Percentiles rank a stretch among this genome's conserved stretches.
Evolutionary conservation across 2,797 vertebrate species (phyloP).

Genomic region (Natrix natrix): DNA sequence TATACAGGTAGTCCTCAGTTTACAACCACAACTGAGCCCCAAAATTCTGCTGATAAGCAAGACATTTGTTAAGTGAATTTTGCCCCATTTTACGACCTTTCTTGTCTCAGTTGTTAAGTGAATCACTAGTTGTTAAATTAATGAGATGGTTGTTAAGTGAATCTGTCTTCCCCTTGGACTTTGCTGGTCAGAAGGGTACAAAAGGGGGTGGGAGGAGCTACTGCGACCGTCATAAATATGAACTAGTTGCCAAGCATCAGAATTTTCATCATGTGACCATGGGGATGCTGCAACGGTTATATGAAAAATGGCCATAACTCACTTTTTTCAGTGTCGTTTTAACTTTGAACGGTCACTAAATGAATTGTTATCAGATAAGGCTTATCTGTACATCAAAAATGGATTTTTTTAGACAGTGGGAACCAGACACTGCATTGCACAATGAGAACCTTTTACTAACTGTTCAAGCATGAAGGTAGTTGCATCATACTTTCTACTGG

Average conservation of each 20-base stretch:
- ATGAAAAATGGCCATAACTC: neutral
- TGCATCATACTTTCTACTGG: neutral
- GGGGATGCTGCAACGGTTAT: neutral
- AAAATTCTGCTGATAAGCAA: neutral
- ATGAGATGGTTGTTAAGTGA: neutral
- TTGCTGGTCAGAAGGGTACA: neutral
- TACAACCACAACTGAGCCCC: neutral
- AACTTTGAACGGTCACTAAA: neutral
- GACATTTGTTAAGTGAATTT: neutral
- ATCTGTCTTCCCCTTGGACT: neutral
- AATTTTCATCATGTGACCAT: neutral
- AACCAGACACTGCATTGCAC: neutral
- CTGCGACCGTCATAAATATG: neutral
- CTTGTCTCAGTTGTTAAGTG: neutral
- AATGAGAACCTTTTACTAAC: neutral
- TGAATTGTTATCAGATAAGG: neutral
- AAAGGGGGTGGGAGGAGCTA: neutral
- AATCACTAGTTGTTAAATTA: neutral
- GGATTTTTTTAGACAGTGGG: neutral
- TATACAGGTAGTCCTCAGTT: neutral
- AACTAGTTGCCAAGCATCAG: neutral
- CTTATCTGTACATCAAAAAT: neutral
- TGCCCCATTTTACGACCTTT: neutral
- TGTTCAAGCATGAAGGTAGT: neutral
- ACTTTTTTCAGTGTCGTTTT: neutral